Evolutionary conservation across 2,888 invertebrate species (phyloP).

Genomic region (Lycaena phlaeas): DNA sequence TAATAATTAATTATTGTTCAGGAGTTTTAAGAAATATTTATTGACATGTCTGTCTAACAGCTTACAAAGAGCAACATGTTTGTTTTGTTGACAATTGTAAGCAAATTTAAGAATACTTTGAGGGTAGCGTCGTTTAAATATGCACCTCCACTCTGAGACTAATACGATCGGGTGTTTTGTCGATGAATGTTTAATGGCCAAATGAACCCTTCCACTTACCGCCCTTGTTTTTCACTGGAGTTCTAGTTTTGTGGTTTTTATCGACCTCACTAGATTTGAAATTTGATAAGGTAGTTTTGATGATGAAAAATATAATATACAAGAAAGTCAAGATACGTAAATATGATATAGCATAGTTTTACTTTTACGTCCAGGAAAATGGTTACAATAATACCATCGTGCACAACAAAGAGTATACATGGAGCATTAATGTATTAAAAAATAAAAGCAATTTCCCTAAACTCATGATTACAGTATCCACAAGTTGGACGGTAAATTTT

Average conservation of each 20-base stretch:
- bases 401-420: no score
- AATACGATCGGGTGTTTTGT: conserved; percentile 55
- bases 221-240: conserved; percentile 20
- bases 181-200: conserved; percentile 58
- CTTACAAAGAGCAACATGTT: not conserved
- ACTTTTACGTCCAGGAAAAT: no score
- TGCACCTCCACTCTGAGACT: conserved; percentile 38
- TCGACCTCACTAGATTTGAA: no score
- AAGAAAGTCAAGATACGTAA: conserved; percentile 8
- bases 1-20: no score
- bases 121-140: conserved; percentile 43
- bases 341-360: no score
- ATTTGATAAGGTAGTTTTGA: no score
- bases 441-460: conserved; percentile 12
- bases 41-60: no score
- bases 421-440: not conserved
- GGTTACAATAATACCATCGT: no score
- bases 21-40: no score
- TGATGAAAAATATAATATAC: no score
- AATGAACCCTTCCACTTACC: conserved; percentile 51
- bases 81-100: not conserved
- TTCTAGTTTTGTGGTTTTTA: no score
- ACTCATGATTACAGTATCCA: conserved; percentile 29
- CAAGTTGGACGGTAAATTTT: conserved; percentile 55
- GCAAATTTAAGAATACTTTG: not conserved